phyloP scores from a whole-genome alignment of 2,797 vertebrate genomes.

The Alosa sapidissima region DNA sequence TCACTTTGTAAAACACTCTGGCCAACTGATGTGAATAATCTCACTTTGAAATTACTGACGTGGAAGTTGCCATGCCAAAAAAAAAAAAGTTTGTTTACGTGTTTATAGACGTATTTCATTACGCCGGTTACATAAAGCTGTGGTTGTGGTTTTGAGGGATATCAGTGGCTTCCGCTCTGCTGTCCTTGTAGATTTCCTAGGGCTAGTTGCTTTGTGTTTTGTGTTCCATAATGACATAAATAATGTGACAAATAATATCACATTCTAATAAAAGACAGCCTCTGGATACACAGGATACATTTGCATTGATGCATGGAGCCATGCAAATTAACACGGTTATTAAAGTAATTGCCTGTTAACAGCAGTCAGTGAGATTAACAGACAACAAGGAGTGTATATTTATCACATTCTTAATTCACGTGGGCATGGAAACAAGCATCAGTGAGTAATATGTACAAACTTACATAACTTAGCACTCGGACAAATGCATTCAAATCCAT shows the following conservation, averaged over 20 bases:
- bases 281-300: background rate
- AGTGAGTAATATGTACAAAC: background rate
- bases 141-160: background rate
- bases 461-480: background rate
- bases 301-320: background rate
- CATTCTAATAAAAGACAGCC: background rate
- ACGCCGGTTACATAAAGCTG: background rate
- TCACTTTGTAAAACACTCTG: slow-evolving; percentile 9
- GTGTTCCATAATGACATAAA: background rate
- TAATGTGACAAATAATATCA: background rate
- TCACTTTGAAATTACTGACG: slow-evolving; percentile 9
- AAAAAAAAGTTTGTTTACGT: background rate
- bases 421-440: background rate
- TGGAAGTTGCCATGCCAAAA: background rate
- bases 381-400: background rate
- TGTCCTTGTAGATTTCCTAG: background rate
- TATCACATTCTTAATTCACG: background rate
- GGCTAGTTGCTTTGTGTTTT: background rate
- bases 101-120: background rate
- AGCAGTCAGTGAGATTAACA: background rate
- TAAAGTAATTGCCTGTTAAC: background rate
- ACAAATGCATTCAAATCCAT: background rate
- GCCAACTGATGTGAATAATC: background rate
- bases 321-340: background rate
- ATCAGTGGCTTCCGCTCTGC: background rate